phyloP scores from a whole-genome alignment of 1,140 invertebrate genomes.

The Rhyacophila brunnea region DNA sequence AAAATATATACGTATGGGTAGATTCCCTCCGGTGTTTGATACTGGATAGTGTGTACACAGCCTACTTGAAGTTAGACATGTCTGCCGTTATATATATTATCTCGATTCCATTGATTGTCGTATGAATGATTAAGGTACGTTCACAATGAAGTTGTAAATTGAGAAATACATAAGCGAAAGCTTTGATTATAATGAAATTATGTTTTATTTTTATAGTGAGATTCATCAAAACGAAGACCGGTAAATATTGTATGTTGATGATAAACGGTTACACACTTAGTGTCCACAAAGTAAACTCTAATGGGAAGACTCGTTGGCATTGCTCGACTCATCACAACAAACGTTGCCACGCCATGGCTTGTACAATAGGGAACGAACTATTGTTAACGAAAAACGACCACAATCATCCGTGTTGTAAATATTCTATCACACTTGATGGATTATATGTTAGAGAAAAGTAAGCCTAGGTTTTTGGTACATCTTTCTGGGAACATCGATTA shows the following conservation, averaged over 20 bases:
- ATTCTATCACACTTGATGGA: neutral
- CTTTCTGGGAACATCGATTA: too few relatives aligned
- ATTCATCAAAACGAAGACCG: neutral
- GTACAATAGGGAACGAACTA: neutral
- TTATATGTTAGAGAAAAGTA: neutral
- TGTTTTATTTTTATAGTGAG: conserved; percentile 1
- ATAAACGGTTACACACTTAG: conserved; percentile 8
- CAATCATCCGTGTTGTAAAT: conserved; percentile 8
- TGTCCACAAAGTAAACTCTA: neutral
- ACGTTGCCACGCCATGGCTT: conserved; percentile 6
- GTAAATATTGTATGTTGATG: conserved; percentile 2
- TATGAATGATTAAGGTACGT: too few relatives aligned
- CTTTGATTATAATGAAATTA: too few relatives aligned
- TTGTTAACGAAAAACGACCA: neutral
- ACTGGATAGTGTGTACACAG: too few relatives aligned
- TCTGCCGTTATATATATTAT: too few relatives aligned
- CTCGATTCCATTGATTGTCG: too few relatives aligned
- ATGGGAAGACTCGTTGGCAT: conserved; percentile 7
- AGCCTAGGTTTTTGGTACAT: too few relatives aligned
- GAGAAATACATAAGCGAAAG: too few relatives aligned
- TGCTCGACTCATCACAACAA: conserved; percentile 12
- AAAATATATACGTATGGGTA: too few relatives aligned
- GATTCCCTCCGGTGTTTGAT: too few relatives aligned
- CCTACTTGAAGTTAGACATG: too few relatives aligned
- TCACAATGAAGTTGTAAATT: too few relatives aligned